Percentiles rank a stretch among this genome's conserved stretches.
phyloP scores from a whole-genome alignment of 2,797 vertebrate genomes.

The Enteromius argenteus region DNA sequence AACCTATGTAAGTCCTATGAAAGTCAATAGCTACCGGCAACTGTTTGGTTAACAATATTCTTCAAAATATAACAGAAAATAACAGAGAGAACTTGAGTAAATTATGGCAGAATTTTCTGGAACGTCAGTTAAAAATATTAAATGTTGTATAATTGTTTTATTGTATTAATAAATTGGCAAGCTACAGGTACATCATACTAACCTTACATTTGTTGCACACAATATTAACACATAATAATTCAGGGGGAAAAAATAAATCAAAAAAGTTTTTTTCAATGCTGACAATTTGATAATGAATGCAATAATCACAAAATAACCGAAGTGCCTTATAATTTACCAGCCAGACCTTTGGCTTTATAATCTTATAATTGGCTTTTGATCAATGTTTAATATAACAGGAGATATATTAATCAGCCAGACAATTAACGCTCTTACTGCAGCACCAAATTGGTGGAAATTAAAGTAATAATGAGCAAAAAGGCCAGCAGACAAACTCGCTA shows the following conservation, averaged over 20 bases:
- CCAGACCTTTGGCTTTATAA: background rate
- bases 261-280: background rate
- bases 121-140: background rate
- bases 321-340: background rate
- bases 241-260: background rate
- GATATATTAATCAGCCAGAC: background rate
- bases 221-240: background rate
- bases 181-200: background rate
- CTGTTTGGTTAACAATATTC: too few species aligned
- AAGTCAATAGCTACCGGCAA: too few species aligned
- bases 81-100: too few species aligned
- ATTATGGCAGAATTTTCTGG: background rate
- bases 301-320: background rate
- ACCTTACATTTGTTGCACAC: too few species aligned
- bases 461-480: slow-evolving; percentile 2
- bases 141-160: background rate
- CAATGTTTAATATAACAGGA: background rate
- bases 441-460: background rate
- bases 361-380: background rate
- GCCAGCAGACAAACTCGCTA: background rate
- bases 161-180: background rate
- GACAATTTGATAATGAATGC: background rate
- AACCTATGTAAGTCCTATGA: too few species aligned
- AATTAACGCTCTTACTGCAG: background rate
- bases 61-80: too few species aligned